phyloP scores from a whole-genome alignment of 2,888 invertebrate species.

The Ashinkailepas kermadecensis region DNA sequence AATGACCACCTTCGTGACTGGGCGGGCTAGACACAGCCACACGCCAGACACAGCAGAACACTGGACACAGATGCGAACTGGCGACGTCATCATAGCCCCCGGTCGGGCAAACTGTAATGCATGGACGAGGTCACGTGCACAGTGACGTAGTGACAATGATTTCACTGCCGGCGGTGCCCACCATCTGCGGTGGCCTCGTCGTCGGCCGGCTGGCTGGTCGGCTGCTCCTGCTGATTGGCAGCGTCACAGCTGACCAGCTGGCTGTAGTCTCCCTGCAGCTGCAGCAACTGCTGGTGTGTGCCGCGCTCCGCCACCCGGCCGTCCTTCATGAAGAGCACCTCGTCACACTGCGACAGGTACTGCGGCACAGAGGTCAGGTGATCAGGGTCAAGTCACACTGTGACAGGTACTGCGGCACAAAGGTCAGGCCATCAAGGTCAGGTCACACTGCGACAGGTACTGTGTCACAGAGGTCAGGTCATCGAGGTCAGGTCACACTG shows the following conservation, averaged over 20 bases:
- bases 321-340: conserved; percentile 46
- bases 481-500: too few species aligned
- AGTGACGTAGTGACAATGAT: too few species aligned
- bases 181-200: conserved; percentile 40
- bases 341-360: conserved; percentile 47
- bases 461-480: too few species aligned
- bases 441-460: too few species aligned
- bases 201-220: conserved; percentile 35
- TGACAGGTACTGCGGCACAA: too few species aligned
- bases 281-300: conserved; percentile 43
- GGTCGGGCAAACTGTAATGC: not conserved
- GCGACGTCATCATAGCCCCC: not conserved
- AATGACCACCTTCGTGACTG: too few species aligned
- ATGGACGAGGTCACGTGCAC: not conserved
- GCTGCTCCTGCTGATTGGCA: conserved; percentile 24
- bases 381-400: too few species aligned
- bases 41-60: not conserved
- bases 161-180: conserved; percentile 28
- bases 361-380: conserved; percentile 34
- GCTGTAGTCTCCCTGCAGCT: conserved; percentile 41
- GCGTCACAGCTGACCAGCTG: conserved; percentile 37
- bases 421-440: too few species aligned
- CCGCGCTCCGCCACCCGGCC: conserved; percentile 46
- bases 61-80: not conserved
- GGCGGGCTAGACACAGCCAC: too few species aligned